Percentiles rank a stretch among this genome's conserved stretches.
Conservation (phyloP, 1,140 invertebrate species). For the Drosophila prosaltans region DNA sequence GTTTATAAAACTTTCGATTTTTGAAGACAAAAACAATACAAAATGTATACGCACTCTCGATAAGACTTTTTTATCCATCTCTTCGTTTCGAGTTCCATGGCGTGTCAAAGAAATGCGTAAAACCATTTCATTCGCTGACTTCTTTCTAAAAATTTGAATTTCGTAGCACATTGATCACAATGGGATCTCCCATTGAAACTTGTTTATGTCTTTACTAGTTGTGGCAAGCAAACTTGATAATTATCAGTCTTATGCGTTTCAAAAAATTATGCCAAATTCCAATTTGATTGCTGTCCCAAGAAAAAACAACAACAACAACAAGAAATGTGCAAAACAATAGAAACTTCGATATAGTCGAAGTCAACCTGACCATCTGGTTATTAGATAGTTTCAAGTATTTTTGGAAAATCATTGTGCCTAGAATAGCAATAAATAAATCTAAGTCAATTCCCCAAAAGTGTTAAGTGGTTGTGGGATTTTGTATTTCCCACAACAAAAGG, state of each 20-base stretch:
- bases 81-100: too few species aligned
- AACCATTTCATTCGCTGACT: too few species aligned
- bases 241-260: neutral
- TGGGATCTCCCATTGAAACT: neutral
- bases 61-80: too few species aligned
- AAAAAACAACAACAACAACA: neutral
- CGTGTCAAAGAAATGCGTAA: too few species aligned
- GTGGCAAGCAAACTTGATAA: neutral
- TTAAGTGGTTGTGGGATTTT: conserved; percentile 8
- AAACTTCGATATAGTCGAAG: neutral
- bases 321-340: neutral
- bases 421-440: neutral
- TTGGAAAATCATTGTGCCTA: neutral
- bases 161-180: neutral
- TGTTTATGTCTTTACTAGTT: neutral
- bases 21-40: too few species aligned
- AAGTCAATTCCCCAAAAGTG: neutral
- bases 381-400: conserved; percentile 6
- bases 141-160: too few species aligned
- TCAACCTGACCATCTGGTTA: neutral
- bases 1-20: too few species aligned
- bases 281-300: neutral
- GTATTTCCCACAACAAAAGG: neutral
- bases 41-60: too few species aligned
- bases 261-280: neutral